Percentiles rank a stretch among this genome's conserved stretches.
Evolutionary conservation across 2,888 invertebrate genomes (phyloP).

Genomic region (Temnothorax unifasciatus): DNA sequence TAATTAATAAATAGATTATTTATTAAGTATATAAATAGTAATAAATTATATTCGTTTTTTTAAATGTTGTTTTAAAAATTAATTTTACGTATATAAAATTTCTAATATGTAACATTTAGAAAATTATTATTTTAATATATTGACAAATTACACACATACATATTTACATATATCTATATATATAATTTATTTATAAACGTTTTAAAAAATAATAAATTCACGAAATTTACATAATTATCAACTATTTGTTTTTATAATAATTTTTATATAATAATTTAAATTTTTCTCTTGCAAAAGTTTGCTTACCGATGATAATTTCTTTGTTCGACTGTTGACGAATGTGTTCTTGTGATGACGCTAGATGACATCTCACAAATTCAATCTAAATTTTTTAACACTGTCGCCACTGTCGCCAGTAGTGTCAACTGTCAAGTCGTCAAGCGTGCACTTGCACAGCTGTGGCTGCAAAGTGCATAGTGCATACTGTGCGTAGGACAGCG

Average conservation of each 20-base stretch:
- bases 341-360: not conserved
- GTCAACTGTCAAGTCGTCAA: too few species aligned
- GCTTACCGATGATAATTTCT: not conserved
- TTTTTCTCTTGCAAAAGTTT: not conserved
- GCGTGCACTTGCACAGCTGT: too few species aligned
- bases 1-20: too few species aligned
- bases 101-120: too few species aligned
- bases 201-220: not conserved
- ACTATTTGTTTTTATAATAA: not conserved
- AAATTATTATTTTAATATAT: too few species aligned
- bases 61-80: not conserved
- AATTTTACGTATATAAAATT: too few species aligned
- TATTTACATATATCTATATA: not conserved
- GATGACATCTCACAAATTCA: not conserved
- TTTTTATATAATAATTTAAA: not conserved
- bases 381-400: not conserved
- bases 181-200: not conserved
- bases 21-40: too few species aligned
- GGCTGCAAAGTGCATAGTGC: too few species aligned
- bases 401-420: not conserved
- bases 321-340: not conserved
- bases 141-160: too few species aligned
- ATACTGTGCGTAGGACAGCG: too few species aligned
- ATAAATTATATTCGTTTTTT: not conserved
- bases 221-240: not conserved